Percentiles rank a stretch among this genome's conserved stretches.
Evolutionary conservation across 1,140 invertebrate genomes (phyloP).

Genomic region (Zaprionus nigranus): DNA sequence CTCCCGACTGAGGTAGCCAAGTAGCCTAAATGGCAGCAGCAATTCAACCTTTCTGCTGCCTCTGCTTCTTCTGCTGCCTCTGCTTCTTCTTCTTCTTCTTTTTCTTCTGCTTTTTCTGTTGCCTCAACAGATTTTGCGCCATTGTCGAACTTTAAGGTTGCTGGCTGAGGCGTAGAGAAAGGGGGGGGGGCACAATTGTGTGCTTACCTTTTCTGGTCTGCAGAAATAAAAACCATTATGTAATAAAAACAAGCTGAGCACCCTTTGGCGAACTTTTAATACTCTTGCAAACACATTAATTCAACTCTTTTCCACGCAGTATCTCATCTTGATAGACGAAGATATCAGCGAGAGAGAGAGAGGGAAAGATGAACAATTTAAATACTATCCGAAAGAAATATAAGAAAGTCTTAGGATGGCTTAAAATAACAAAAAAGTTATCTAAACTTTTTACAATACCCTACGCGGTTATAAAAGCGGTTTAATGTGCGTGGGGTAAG

Average conservation of each 20-base stretch:
- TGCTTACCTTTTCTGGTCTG: constrained; percentile 23
- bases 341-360: background rate
- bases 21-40: constrained; percentile 26
- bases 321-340: background rate
- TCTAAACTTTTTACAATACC: constrained; percentile 9
- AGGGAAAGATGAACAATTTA: background rate
- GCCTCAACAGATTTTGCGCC: constrained; percentile 15
- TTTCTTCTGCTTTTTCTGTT: background rate
- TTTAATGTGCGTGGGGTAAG: background rate
- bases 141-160: constrained; percentile 37
- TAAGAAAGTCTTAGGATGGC: background rate
- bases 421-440: constrained; percentile 5
- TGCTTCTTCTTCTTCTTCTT: background rate
- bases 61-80: background rate
- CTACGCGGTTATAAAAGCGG: constrained; percentile 3
- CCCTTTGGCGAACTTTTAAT: constrained; percentile 7
- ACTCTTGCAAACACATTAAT: constrained; percentile 14
- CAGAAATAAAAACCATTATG: constrained; percentile 28
- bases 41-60: constrained; percentile 27
- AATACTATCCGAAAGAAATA: background rate
- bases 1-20: constrained; percentile 10
- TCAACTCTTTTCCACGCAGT: constrained; percentile 2
- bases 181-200: background rate
- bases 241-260: constrained; percentile 17
- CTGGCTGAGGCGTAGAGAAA: background rate